A percentile compares a stretch with the other conserved stretches of the same genome.
Evolutionary conservation across 2,113 vertebrate genomes (phyloP).

Genomic region (Sphaerodactylus townsendi): DNA sequence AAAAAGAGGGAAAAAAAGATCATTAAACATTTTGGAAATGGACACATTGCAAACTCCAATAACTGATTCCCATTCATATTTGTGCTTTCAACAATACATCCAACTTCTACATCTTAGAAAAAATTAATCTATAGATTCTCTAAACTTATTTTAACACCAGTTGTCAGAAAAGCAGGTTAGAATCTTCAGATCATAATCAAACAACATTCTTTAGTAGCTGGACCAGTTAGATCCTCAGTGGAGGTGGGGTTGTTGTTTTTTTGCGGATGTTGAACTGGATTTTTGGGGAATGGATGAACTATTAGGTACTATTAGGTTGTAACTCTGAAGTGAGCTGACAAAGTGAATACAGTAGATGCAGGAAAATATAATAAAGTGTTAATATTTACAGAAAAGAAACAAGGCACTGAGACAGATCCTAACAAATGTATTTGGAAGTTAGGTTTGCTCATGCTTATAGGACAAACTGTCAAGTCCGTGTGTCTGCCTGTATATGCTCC

Average conservation of each 20-base stretch:
- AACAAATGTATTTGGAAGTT: too few relatives aligned
- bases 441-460: too few relatives aligned
- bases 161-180: background rate
- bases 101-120: background rate
- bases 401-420: too few relatives aligned
- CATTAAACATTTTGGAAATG: background rate
- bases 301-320: too few relatives aligned
- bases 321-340: too few relatives aligned
- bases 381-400: too few relatives aligned
- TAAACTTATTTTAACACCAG: background rate
- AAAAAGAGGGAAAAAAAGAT: slow-evolving; percentile 25
- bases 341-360: too few relatives aligned
- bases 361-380: too few relatives aligned
- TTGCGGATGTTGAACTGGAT: background rate
- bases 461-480: too few relatives aligned
- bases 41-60: background rate
- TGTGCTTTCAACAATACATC: background rate
- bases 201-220: background rate
- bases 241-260: too few relatives aligned
- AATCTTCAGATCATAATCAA: background rate
- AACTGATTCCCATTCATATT: background rate
- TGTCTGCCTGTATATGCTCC: background rate
- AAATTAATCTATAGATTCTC: background rate
- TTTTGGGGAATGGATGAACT: too few relatives aligned
- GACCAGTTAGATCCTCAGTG: background rate